Evolutionary conservation across 2,113 vertebrate genomes (phyloP), one percentile per base, ranked within the genome.

Genomic region (Lepus americanus): DNA sequence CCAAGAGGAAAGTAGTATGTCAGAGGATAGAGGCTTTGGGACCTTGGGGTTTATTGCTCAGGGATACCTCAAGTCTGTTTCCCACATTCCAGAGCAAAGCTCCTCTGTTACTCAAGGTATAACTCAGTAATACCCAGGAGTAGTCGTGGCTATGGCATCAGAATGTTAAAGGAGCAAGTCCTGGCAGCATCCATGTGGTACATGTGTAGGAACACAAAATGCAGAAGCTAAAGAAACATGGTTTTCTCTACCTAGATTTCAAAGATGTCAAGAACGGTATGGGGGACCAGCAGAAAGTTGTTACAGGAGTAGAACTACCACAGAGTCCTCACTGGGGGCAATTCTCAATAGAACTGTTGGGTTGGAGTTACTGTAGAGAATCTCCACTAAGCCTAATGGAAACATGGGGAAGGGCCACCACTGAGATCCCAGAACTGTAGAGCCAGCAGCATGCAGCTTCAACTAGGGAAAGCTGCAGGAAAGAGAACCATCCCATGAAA

Each of bases 191-290:
- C 27, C 27, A 72, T 72, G 6, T 49, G 7, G 4, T 88, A 5
- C 69, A 13, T 90, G 36, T 51, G 7, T 9, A 85, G 11, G 16
- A 6, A 36, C 11, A 9, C 16, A 63, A 36, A 72, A 29, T 31
- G 6, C 2, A 78, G 59, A 11, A 29, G 3, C 19, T 61, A 2
- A 29, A 16, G 33, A 5, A 3, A 1, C 1, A 49, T 19, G n/a
- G 14, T n/a, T 85, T 84, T 23, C 4, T 53, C 23, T 27, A 23
- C 31, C 25, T 79, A 44, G 9, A 9, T 66, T 88, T 69, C 74
- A 82, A 88, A n/a, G 20, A 72, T 51, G 19, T 78, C 63, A 64
- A 13, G 22, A 25, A 76, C 2, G 9, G 31, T 70, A 4, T 27
- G 53, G 16, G 20, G 23, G 22, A 0, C 3, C 36, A 63, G 31